Base-by-base conservation (phyloP, 2,888 invertebrate species). In the Thecocarcelia acutangulata region DNA sequence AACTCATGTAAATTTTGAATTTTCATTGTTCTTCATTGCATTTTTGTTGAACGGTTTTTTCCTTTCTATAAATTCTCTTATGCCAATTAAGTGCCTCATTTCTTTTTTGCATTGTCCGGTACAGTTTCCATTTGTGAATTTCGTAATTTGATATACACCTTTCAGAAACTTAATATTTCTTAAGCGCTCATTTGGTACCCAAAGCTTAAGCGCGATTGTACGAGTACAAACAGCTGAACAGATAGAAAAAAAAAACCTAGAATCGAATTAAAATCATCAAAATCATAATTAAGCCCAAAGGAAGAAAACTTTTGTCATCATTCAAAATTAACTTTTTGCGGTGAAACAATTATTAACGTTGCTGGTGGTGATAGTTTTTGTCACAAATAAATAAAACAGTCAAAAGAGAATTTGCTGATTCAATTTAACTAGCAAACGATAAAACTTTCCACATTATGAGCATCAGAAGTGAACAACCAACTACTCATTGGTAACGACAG, bases 361-460 rank as follows among this genome's bases (percentile, higher is more conserved):
- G 74, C 63, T 61, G 50, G 24, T 72, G 78, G 70, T 72, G 66
- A 79, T 73, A 73, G 72, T 77, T 70, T 33, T 79, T 66, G 66
- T 59, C 66, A 66, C 72, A 46, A 79, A 73, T 66, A 73, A 79
- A 72, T 73, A 73, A 73, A 79, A 73, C 59, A 72, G 78, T 73
- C 66, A 79, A 66, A 73, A 54, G 78, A 73, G 78, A 73, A 79
- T 79, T 33, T 79, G 78, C 78, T 79, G 72, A 79, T 79, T 79
- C 78, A 79, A 79, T 79, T 79, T 33, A 33, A 79, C 59, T 46
- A 17, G 15, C 72, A 72, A 72, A 64, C 72, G 72, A 66, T 79
- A 73, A 66, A 79, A 79, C 72, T 79, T 79, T 79, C 17, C 64
- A 15, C 77, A 72, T 78, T 78, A 33, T 33, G 33, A 8, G 33